phyloP scores from a whole-genome alignment of 2,113 vertebrate genomes.

The Neolamprologus ventralis region DNA sequence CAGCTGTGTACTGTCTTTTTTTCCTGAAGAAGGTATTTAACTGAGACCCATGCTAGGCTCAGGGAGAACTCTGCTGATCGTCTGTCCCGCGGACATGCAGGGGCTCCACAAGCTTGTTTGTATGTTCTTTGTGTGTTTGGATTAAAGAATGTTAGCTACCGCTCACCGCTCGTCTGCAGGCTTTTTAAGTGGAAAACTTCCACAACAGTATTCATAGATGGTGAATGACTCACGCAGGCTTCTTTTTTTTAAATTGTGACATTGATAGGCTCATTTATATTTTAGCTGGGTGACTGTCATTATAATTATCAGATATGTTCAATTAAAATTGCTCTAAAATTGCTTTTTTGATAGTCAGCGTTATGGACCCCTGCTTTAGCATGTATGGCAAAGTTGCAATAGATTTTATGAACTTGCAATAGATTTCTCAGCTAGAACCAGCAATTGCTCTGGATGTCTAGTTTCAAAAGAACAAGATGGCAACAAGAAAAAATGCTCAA shows the following conservation, averaged over 20 bases:
- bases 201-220: background rate
- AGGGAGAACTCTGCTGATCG: accelerated
- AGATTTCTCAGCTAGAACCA: background rate
- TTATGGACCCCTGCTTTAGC: background rate
- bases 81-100: no score
- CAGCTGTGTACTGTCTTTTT: no score
- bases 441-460: background rate
- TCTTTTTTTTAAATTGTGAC: background rate
- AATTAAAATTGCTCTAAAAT: background rate
- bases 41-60: no score
- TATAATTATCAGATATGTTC: background rate
- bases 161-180: no score
- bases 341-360: background rate
- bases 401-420: background rate
- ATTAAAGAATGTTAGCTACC: no score
- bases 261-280: background rate
- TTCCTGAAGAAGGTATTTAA: no score
- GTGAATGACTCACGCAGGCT: accelerated
- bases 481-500: background rate
- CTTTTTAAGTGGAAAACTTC: no score
- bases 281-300: background rate
- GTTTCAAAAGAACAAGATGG: background rate
- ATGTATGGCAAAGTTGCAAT: background rate
- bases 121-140: no score
- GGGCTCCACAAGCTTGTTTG: no score